These are phyloP conservation scores for Apolygus lucorum DNA, from an alignment of 1,140 invertebrate genomes.

Conservation along the genomic window DNA sequence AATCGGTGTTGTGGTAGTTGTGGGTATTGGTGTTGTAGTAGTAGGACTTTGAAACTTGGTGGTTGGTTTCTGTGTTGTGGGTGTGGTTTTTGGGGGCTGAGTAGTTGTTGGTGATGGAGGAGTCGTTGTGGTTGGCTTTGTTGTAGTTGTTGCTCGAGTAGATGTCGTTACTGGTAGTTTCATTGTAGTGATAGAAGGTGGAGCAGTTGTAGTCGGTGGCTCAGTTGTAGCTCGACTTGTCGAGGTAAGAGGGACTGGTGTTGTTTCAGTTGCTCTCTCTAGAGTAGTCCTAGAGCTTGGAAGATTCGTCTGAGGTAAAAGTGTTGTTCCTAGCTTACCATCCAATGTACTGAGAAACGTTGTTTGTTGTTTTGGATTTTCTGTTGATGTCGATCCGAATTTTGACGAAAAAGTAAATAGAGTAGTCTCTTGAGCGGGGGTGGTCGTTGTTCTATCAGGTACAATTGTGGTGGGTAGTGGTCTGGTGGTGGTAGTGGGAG, in stretches of 20 bases:
- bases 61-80: slow-evolving; percentile 28
- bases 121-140: slow-evolving; percentile 6
- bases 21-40: slow-evolving; percentile 9
- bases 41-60: slow-evolving; percentile 33
- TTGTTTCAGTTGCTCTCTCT: no score
- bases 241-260: no score
- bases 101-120: slow-evolving; percentile 27
- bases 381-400: no score
- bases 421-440: no score
- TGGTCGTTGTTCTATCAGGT: no score
- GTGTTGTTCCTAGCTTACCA: no score
- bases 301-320: no score
- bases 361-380: no score
- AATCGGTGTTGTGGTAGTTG: slow-evolving; percentile 11
- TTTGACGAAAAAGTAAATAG: no score
- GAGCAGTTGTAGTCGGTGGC: slow-evolving; percentile 16
- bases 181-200: slow-evolving; percentile 8
- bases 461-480: neutral
- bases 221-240: slow-evolving; percentile 15
- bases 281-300: no score
- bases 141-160: neutral
- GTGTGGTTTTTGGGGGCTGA: neutral
- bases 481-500: neutral
- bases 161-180: neutral
- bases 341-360: no score